Conservation (phyloP, 2,113 vertebrate species). For the Gracilinanus agilis region DNA sequence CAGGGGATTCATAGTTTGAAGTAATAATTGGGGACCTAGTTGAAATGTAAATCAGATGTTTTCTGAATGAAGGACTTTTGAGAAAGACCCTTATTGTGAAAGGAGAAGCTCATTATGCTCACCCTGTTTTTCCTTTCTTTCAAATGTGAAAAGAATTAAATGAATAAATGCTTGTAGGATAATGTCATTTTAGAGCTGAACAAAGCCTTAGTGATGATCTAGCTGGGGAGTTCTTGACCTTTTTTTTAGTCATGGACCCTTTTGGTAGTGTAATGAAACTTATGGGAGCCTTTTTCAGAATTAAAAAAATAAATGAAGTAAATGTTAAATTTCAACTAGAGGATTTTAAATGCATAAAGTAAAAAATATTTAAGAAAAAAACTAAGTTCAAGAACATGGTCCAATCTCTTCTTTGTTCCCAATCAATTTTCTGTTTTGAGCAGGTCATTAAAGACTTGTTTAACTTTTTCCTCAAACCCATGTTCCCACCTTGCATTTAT, state of each 20-base stretch:
- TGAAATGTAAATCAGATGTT: background rate
- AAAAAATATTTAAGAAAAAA: background rate
- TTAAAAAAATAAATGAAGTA: background rate
- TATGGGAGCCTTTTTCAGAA: background rate
- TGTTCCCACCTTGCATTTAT: background rate
- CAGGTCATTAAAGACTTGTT: background rate
- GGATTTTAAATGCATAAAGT: background rate
- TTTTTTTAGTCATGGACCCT: background rate
- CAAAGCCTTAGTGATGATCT: background rate
- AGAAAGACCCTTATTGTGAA: slow-evolving; percentile 47
- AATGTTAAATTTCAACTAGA: background rate
- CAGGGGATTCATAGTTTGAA: background rate
- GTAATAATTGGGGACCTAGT: background rate
- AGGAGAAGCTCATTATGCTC: slow-evolving; percentile 13
- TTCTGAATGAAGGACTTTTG: background rate
- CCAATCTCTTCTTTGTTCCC: background rate
- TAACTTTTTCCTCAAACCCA: slow-evolving; percentile 44
- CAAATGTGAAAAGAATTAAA: slow-evolving; percentile 27
- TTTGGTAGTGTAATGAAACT: background rate
- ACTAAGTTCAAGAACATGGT: background rate
- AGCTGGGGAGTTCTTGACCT: background rate
- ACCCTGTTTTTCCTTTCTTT: slow-evolving; percentile 48
- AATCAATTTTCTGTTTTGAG: slow-evolving; percentile 9
- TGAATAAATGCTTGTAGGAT: background rate
- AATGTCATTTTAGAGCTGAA: background rate